Evolutionary conservation across 1,140 invertebrate species (phyloP).

Genomic region (Adelges cooleyi): DNA sequence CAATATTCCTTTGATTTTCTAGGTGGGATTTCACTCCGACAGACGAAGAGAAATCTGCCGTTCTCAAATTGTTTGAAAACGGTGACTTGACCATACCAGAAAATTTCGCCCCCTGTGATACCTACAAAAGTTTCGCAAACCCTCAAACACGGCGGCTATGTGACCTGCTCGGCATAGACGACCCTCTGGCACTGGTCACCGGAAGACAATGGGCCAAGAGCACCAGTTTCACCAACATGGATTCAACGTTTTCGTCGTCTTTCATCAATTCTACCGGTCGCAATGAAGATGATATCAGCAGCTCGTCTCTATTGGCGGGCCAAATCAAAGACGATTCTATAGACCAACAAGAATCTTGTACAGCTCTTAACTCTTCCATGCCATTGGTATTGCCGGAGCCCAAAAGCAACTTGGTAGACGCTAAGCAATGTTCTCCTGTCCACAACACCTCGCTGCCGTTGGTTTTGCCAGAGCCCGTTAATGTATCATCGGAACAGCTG

Average conservation of each 20-base stretch:
- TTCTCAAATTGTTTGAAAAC: constrained; percentile 50
- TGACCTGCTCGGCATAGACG: constrained; percentile 61
- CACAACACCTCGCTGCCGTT: no score
- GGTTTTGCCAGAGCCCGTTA: no score
- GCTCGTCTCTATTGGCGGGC: background rate
- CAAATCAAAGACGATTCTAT: background rate
- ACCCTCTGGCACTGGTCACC: constrained; percentile 46
- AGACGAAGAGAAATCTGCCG: constrained; percentile 54
- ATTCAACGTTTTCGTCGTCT: constrained; percentile 13
- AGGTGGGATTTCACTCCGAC: constrained; percentile 67
- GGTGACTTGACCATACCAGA: constrained; percentile 53
- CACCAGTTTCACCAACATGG: background rate
- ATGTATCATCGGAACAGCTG: no score
- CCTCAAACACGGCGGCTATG: constrained; percentile 73
- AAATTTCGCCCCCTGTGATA: constrained; percentile 65
- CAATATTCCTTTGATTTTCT: no score
- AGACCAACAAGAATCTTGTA: background rate
- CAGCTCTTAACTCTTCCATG: background rate
- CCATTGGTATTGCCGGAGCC: background rate
- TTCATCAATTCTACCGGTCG: background rate
- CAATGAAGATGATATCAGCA: no score
- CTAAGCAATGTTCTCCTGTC: no score
- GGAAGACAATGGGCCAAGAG: background rate
- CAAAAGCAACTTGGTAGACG: background rate
- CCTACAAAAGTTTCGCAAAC: constrained; percentile 56